phyloP scores from a whole-genome alignment of 2,888 invertebrate genomes.

The Apamea epomidion region DNA sequence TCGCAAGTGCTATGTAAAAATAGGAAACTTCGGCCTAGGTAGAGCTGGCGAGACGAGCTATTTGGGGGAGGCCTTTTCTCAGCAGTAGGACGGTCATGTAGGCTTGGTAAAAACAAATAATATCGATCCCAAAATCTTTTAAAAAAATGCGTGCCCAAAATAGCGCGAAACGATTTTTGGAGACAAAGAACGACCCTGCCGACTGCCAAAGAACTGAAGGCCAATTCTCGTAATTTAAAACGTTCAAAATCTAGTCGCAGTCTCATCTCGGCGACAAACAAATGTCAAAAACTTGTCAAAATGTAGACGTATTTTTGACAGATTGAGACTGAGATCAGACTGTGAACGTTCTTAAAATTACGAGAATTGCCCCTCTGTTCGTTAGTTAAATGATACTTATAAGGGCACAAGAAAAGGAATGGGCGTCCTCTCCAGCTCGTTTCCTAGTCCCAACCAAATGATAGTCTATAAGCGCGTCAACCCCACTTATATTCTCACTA shows the following conservation, averaged over 20 bases:
- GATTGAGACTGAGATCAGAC: no score
- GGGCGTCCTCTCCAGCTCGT: not conserved
- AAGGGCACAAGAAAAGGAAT: not conserved
- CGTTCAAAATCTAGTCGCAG: no score
- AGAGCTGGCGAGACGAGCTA: not conserved
- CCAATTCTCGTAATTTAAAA: no score
- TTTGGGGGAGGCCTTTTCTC: not conserved
- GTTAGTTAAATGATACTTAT: not conserved
- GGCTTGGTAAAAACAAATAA: no score
- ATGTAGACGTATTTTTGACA: no score
- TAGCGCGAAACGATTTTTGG: not conserved
- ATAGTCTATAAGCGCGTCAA: not conserved
- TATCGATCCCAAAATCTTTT: not conserved
- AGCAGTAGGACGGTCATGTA: not conserved
- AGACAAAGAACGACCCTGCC: not conserved
- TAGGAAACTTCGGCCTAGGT: not conserved
- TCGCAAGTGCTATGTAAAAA: not conserved
- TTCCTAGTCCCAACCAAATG: constrained; percentile 19
- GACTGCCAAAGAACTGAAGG: not conserved
- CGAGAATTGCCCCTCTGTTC: no score
- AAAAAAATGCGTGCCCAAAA: not conserved
- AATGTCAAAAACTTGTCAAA: no score
- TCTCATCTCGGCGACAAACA: no score
- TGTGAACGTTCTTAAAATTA: no score
- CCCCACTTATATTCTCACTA: constrained; percentile 19